These are phyloP conservation scores for Eupeodes luniger DNA, from an alignment of 2,888 invertebrate genomes.

Conservation along the genomic window DNA sequence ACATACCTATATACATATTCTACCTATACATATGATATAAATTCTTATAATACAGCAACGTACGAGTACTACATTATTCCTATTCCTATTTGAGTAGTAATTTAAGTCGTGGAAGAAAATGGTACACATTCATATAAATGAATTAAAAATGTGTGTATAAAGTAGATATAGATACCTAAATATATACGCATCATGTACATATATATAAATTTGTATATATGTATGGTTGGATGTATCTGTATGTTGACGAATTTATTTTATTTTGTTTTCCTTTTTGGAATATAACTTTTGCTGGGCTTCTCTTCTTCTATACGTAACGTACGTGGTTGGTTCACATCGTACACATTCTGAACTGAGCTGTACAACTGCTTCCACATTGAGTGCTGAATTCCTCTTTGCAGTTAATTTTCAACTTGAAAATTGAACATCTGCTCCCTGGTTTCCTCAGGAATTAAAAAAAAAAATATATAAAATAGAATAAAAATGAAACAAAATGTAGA, in stretches of 20 bases:
- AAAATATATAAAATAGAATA: constrained; percentile 7
- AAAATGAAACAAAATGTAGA: background rate
- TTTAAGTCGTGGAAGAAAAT: constrained; percentile 7
- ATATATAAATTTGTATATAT: background rate
- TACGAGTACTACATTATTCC: background rate
- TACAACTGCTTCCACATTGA: constrained; percentile 51
- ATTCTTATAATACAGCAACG: constrained; percentile 37
- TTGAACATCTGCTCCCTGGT: constrained; percentile 83
- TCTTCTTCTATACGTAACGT: background rate
- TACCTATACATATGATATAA: constrained; percentile 53
- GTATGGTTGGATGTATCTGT: constrained; percentile 21
- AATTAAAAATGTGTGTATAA: background rate
- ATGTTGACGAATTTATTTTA: constrained; percentile 75
- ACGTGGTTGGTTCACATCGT: constrained; percentile 14
- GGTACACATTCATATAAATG: background rate
- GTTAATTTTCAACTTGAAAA: constrained; percentile 71
- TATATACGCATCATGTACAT: background rate
- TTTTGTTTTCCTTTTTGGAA: constrained; percentile 79
- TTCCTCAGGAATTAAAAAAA: constrained; percentile 72
- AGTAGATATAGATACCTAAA: background rate
- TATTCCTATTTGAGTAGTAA: constrained; percentile 7
- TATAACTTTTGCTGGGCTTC: constrained; percentile 1
- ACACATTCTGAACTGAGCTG: constrained; percentile 34
- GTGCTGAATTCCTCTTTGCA: constrained; percentile 71
- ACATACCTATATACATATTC: background rate